Conservation (phyloP, 2,888 invertebrate species). For the Proisotoma minuta region DNA sequence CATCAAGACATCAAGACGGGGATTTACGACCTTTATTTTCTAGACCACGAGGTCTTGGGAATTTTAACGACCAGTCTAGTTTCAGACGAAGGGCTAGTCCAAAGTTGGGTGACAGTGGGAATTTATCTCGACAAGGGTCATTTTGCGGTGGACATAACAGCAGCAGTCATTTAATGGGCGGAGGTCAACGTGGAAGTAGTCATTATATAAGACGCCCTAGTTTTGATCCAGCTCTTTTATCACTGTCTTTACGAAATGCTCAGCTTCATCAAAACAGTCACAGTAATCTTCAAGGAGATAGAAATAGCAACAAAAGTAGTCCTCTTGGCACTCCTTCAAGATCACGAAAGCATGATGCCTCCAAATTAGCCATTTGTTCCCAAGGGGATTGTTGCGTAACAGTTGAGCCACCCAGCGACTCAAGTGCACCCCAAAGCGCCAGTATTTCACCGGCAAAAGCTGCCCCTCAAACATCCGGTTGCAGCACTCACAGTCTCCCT, state of each 20-base stretch:
- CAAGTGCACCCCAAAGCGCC: conserved; percentile 35
- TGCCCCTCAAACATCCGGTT: conserved; percentile 57
- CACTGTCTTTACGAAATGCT: conserved; percentile 41
- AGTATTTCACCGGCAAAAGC: conserved; percentile 20
- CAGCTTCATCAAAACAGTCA: conserved; percentile 31
- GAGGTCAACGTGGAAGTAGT: conserved; percentile 24
- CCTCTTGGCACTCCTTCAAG: conserved; percentile 25
- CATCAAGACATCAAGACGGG: conserved; percentile 62
- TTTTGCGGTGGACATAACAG: conserved; percentile 40
- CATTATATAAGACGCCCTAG: conserved; percentile 45
- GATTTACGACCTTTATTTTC: conserved; percentile 76
- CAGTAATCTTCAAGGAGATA: conserved; percentile 20
- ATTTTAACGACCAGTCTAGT: conserved; percentile 35
- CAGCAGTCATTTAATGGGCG: conserved; percentile 21
- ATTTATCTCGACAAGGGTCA: conserved; percentile 45
- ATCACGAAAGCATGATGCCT: not conserved
- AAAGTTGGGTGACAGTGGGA: conserved; percentile 44
- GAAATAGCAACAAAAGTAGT: conserved; percentile 21
- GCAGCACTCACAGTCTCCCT: conserved; percentile 28
- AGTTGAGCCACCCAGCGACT: conserved; percentile 47
- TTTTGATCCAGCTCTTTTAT: conserved; percentile 46
- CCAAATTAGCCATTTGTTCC: not conserved
- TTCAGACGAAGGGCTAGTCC: conserved; percentile 46
- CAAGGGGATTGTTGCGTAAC: conserved; percentile 43
- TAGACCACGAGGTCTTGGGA: conserved; percentile 51